phyloP scores from a whole-genome alignment of 1,140 invertebrate genomes.

The Chlorops oryzae region DNA sequence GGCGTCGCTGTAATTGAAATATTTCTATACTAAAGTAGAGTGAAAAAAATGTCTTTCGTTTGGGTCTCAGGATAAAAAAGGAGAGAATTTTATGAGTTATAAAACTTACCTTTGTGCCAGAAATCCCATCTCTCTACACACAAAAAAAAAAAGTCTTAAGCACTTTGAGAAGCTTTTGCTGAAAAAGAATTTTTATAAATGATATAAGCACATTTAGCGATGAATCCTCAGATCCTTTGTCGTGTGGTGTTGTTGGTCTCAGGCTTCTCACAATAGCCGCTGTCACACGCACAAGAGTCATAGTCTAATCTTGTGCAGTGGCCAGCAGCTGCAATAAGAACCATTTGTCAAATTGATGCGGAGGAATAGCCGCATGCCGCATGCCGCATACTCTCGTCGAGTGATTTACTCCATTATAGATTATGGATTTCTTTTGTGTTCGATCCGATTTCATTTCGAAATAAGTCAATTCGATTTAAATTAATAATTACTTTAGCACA shows the following conservation, averaged over 20 bases:
- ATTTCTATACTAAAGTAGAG: too few species aligned
- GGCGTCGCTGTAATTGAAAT: too few species aligned
- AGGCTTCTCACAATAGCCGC: slow-evolving; percentile 83
- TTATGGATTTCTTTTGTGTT: too few species aligned
- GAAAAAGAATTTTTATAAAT: neutral
- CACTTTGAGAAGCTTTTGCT: neutral
- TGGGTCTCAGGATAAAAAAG: too few species aligned
- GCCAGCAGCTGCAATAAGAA: slow-evolving; percentile 86
- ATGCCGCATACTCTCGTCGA: neutral
- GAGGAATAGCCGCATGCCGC: neutral
- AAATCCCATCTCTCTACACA: too few species aligned
- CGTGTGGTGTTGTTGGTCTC: slow-evolving; percentile 19
- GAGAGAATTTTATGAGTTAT: too few species aligned
- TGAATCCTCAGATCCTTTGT: neutral
- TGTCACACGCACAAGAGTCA: slow-evolving; percentile 96
- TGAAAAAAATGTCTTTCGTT: too few species aligned
- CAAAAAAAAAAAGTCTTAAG: too few species aligned
- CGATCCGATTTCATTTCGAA: neutral
- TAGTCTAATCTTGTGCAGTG: slow-evolving; percentile 89
- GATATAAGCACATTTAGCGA: neutral
- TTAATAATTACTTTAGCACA: slow-evolving; percentile 14
- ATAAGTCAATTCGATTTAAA: slow-evolving; percentile 9
- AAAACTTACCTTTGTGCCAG: too few species aligned
- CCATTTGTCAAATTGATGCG: slow-evolving; percentile 51
- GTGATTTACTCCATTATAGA: too few species aligned